Conservation (phyloP, 2,113 vertebrate genomes). For the Phalacrocorax brasilianus region DNA sequence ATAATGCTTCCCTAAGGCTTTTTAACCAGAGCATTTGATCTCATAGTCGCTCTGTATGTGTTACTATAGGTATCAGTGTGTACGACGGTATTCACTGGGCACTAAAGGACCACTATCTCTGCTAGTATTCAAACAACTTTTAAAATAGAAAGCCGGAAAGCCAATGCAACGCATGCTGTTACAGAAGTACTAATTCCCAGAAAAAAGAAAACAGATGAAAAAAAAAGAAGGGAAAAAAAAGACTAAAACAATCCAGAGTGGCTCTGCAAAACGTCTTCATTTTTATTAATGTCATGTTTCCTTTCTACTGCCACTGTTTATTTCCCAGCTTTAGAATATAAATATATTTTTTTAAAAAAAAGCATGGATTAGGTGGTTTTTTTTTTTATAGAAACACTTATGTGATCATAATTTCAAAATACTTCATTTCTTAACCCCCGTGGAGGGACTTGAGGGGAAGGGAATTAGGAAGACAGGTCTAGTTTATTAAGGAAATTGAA, state of each 20-base stretch:
- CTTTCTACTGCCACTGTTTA: constrained; percentile 24
- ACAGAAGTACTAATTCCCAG: neutral
- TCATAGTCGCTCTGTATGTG: constrained; percentile 22
- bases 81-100: neutral
- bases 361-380: neutral
- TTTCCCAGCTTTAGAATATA: constrained; percentile 26
- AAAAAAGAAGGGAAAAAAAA: neutral
- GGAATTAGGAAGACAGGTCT: constrained; percentile 28
- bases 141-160: constrained; percentile 3
- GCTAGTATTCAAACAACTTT: neutral
- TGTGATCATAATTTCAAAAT: constrained; percentile 26
- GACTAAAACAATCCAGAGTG: neutral
- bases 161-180: neutral
- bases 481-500: constrained; percentile 66
- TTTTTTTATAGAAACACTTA: constrained; percentile 32
- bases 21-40: constrained; percentile 72
- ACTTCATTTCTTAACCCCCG: constrained; percentile 24
- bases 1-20: constrained; percentile 78
- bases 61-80: constrained; percentile 34
- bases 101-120: neutral
- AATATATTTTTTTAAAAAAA: neutral
- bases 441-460: constrained; percentile 28
- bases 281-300: constrained; percentile 37
- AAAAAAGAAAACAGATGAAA: neutral
- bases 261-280: constrained; percentile 26